Evolutionary conservation across 37 sponge, comb jelly and placozoan genomes (phyloP).

Genomic region (Mnemiopsis leidyi): DNA sequence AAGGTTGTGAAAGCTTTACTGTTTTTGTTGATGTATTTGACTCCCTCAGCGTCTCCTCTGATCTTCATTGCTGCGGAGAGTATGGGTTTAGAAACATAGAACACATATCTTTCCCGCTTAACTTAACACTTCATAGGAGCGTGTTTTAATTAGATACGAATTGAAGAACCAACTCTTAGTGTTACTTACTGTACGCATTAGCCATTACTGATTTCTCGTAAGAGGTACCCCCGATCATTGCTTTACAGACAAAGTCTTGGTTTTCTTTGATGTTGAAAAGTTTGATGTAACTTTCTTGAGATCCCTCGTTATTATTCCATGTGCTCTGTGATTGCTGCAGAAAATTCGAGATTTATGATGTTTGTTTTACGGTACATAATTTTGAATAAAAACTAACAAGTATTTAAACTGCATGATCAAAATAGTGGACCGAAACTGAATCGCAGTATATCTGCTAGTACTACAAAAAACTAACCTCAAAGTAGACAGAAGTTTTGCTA

Average conservation of each 20-base stretch:
- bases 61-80: not conserved
- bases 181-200: constrained; percentile 23
- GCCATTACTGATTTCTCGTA: not conserved
- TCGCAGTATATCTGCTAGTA: too few species aligned
- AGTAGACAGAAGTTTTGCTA: too few species aligned
- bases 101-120: too few species aligned
- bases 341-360: not conserved
- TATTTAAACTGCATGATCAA: too few species aligned
- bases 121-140: too few species aligned
- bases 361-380: not conserved
- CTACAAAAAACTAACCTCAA: not conserved
- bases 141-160: too few species aligned
- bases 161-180: too few species aligned
- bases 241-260: not conserved
- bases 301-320: constrained; percentile 19
- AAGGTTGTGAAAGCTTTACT: not conserved
- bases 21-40: not conserved
- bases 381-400: too few species aligned
- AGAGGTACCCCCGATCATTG: not conserved
- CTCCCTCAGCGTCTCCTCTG: not conserved
- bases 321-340: not conserved
- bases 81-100: not conserved
- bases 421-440: too few species aligned
- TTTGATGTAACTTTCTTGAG: not conserved
- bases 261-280: not conserved